Percentiles rank a stretch among this genome's conserved stretches.
These are phyloP conservation scores for Ornithoptera priamus DNA, from an alignment of 2,888 invertebrate species.

Conservation along the genomic window DNA sequence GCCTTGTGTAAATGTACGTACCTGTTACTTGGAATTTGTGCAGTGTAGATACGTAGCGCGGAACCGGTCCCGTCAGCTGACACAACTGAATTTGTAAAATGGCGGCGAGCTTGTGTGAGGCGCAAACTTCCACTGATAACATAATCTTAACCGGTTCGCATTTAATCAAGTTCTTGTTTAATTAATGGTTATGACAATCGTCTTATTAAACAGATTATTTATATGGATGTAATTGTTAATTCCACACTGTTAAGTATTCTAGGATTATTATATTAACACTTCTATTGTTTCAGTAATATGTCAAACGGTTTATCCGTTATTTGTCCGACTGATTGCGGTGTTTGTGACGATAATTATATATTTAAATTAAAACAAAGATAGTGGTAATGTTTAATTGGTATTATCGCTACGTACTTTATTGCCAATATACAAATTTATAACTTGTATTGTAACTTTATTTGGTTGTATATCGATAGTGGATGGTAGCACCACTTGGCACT, in stretches of 20 bases:
- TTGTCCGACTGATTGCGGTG: constrained; percentile 2
- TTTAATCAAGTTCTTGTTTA: constrained; percentile 36
- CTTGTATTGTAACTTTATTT: no score
- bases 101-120: constrained; percentile 44
- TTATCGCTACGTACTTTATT: neutral
- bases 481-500: no score
- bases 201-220: constrained; percentile 16
- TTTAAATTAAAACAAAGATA: constrained; percentile 18
- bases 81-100: constrained; percentile 51
- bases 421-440: no score
- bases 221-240: constrained; percentile 9
- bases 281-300: constrained; percentile 18
- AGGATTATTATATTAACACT: constrained; percentile 12
- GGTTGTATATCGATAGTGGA: no score
- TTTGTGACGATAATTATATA: constrained; percentile 4
- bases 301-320: constrained; percentile 18
- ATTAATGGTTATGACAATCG: constrained; percentile 23
- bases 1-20: constrained; percentile 45
- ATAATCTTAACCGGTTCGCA: constrained; percentile 41
- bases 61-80: constrained; percentile 73
- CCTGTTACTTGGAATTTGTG: constrained; percentile 67
- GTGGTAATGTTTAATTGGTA: constrained; percentile 8
- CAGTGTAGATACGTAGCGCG: constrained; percentile 44
- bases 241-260: constrained; percentile 4
- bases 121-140: constrained; percentile 49